Percentiles rank a stretch among this genome's conserved stretches.
Evolutionary conservation across 1,140 invertebrate genomes (phyloP).

Genomic region (Pemphigus obesinymphae): DNA sequence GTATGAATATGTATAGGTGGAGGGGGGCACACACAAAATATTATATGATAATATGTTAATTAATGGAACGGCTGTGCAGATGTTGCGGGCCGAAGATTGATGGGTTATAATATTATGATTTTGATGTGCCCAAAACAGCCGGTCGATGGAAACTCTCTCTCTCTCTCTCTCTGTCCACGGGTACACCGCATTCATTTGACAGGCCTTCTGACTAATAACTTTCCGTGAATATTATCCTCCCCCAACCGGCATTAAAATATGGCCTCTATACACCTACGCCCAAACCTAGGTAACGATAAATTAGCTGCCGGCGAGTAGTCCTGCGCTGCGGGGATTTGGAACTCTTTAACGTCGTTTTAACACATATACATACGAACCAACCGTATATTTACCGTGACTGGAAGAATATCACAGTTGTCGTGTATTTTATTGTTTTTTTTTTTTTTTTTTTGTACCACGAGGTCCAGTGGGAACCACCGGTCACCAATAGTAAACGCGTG

Average conservation of each 20-base stretch:
- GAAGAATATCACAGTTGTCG: background rate
- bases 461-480: background rate
- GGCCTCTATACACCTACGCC: background rate
- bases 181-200: slow-evolving; percentile 22
- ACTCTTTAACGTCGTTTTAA: background rate
- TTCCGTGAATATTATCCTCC: slow-evolving; percentile 9
- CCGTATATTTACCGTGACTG: background rate
- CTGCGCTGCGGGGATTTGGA: background rate
- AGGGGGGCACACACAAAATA: background rate
- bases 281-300: background rate
- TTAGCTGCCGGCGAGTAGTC: background rate
- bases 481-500: too few species aligned
- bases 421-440: background rate
- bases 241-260: background rate
- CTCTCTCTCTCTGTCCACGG: background rate
- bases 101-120: slow-evolving; percentile 31
- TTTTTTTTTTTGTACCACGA: background rate
- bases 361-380: too few species aligned
- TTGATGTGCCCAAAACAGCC: slow-evolving; percentile 37
- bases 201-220: slow-evolving; percentile 38
- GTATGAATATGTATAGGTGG: background rate
- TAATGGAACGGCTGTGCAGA: slow-evolving; percentile 35
- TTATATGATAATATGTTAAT: slow-evolving; percentile 38
- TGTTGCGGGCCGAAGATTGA: slow-evolving; percentile 26
- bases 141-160: background rate